A percentile compares a stretch with the other conserved stretches of the same genome.
Evolutionary conservation across 2,113 vertebrate genomes (phyloP).

Genomic region (Haliaeetus leucogaster): DNA sequence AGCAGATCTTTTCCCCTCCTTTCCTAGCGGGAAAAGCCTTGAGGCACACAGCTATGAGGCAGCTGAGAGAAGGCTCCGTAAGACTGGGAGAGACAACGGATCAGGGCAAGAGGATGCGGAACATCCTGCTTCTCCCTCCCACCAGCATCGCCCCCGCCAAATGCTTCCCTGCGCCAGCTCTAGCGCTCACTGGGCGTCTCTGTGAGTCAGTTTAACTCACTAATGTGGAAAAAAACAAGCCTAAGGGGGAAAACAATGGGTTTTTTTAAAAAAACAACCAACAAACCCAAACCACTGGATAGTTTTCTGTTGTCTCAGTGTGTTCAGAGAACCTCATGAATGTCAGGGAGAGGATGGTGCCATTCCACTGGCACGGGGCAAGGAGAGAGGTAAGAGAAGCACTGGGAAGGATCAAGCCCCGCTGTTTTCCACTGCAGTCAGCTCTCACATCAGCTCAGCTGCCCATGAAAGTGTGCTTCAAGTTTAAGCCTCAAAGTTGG

Average conservation of each 20-base stretch:
- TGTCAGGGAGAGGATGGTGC: neutral
- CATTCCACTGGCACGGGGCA: neutral
- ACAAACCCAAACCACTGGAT: neutral
- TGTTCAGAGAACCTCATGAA: neutral
- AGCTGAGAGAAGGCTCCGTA: neutral
- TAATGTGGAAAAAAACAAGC: neutral
- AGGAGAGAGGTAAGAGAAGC: neutral
- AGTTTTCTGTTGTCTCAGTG: neutral
- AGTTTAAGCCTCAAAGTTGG: neutral
- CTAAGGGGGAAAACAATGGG: neutral
- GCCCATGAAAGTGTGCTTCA: neutral
- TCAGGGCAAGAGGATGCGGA: neutral
- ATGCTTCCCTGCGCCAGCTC: neutral
- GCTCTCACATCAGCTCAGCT: neutral
- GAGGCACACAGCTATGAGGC: neutral
- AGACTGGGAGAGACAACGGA: neutral
- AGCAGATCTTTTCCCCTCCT: neutral
- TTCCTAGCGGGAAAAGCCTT: neutral
- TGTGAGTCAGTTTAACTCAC: neutral
- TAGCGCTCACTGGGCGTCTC: neutral
- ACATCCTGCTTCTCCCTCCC: neutral
- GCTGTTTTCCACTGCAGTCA: neutral
- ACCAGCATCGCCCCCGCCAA: neutral
- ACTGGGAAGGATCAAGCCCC: neutral
- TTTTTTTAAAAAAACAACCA: neutral